Percentiles rank a stretch among this genome's conserved stretches.
phyloP scores from a whole-genome alignment of 1,140 invertebrate species.

The Aphis gossypii region DNA sequence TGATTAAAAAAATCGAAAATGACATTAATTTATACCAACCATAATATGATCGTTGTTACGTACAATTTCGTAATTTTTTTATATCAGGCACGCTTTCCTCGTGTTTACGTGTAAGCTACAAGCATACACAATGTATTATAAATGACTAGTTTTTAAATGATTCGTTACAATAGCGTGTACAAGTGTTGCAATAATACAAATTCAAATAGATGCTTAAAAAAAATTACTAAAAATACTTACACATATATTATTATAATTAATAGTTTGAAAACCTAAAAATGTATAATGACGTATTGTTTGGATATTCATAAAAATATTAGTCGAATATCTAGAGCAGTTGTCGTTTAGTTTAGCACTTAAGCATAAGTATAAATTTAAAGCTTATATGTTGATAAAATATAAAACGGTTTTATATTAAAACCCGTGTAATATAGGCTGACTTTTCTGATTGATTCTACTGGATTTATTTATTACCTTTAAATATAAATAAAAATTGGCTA shows the following conservation, averaged over 20 bases:
- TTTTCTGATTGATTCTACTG: neutral
- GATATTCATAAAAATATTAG: neutral
- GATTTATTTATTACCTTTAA: neutral
- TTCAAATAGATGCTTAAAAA: neutral
- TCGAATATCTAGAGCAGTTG: neutral
- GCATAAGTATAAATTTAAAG: neutral
- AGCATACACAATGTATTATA: neutral
- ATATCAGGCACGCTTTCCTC: neutral
- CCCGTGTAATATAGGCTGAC: neutral
- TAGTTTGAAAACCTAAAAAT: neutral
- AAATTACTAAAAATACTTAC: neutral
- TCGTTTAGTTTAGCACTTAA: neutral
- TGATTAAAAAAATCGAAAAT: neutral
- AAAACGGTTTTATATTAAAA: neutral
- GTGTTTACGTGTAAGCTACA: neutral
- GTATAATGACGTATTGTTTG: too few species aligned
- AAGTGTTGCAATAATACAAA: neutral
- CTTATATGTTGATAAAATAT: neutral
- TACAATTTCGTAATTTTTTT: neutral
- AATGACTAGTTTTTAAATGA: neutral
- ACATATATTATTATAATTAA: neutral
- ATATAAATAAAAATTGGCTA: too few species aligned
- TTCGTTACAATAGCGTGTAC: neutral
- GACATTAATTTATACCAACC: too few species aligned
- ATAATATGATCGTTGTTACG: neutral